A percentile compares a stretch with the other conserved stretches of the same genome.
These are phyloP conservation scores for Epinotia bilunana DNA, from an alignment of 2,888 invertebrate genomes.

Conservation along the genomic window DNA sequence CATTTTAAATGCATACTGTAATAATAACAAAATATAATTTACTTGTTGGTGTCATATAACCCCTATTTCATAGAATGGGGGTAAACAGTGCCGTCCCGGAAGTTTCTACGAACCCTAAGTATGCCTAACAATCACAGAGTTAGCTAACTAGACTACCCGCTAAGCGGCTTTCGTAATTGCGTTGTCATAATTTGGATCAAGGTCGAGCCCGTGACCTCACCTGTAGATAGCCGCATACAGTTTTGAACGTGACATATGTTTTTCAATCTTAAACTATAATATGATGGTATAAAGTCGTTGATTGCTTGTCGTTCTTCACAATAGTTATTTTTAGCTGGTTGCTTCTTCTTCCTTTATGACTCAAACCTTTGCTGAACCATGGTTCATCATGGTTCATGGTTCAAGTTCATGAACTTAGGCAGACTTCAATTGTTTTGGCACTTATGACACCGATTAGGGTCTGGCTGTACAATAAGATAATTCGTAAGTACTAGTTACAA, in stretches of 20 bases:
- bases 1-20: not conserved
- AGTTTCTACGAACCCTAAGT: slow-evolving; percentile 16
- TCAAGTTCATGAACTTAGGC: slow-evolving; percentile 10
- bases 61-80: not conserved
- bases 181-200: slow-evolving; percentile 39
- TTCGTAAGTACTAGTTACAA: not conserved
- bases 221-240: slow-evolving; percentile 12
- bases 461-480: not conserved
- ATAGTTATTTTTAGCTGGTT: not conserved
- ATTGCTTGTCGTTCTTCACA: not conserved
- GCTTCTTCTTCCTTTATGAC: slow-evolving; percentile 1
- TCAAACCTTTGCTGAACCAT: slow-evolving; percentile 12
- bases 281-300: not conserved
- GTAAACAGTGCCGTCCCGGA: slow-evolving; percentile 3
- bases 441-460: slow-evolving; percentile 17
- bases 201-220: slow-evolving; percentile 26
- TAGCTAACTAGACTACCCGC: slow-evolving; percentile 20
- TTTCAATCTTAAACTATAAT: not conserved
- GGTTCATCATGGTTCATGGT: too few relatives aligned
- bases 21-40: not conserved
- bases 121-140: slow-evolving; percentile 26
- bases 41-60: not conserved
- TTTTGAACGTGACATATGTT: not conserved
- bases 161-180: slow-evolving; percentile 35
- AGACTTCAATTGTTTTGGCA: slow-evolving; percentile 19